phyloP scores from a whole-genome alignment of 2,113 vertebrate species.

The Nycticryphes semicollaris region DNA sequence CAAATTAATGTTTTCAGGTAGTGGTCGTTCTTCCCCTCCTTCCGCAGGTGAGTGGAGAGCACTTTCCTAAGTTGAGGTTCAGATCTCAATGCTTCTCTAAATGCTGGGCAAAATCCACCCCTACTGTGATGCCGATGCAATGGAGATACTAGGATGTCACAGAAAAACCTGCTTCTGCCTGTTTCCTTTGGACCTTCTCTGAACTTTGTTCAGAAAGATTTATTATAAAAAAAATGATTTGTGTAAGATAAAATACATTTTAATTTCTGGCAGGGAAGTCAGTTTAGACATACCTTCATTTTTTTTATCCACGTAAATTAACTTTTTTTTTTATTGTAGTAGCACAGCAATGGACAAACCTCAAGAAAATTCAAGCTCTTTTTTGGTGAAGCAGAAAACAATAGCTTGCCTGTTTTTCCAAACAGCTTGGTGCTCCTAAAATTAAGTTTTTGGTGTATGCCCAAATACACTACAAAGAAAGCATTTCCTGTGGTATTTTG shows the following conservation, averaged over 20 bases:
- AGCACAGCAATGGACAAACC: background rate
- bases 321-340: background rate
- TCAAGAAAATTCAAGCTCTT: background rate
- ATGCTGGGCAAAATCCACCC: background rate
- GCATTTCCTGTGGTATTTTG: background rate
- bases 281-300: background rate
- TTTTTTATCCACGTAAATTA: background rate
- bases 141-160: background rate
- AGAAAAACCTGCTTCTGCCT: background rate
- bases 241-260: background rate
- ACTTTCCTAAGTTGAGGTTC: background rate
- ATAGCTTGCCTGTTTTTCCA: background rate
- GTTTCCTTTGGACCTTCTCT: background rate
- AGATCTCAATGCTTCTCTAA: background rate
- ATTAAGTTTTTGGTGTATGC: background rate
- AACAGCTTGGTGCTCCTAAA: background rate
- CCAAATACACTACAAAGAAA: background rate
- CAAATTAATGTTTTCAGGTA: background rate
- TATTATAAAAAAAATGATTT: background rate
- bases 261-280: background rate
- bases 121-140: too few species aligned
- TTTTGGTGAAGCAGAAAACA: background rate
- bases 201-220: background rate
- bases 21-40: background rate
- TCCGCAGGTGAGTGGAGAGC: background rate